Evolutionary conservation across 2,113 vertebrate genomes (phyloP).

Genomic region (Cyprinodon tularosa): DNA sequence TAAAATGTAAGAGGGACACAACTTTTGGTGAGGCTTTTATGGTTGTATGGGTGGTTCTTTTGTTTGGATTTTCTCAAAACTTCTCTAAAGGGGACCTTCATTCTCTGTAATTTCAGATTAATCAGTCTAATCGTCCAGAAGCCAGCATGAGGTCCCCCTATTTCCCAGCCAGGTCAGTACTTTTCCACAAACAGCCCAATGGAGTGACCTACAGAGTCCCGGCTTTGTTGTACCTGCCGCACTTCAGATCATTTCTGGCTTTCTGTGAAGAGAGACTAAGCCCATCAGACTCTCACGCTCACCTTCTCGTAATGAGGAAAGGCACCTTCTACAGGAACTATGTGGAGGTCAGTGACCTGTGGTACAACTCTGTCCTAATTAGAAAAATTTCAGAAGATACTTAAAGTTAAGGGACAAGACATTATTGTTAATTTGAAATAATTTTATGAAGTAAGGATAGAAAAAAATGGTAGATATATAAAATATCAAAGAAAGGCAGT

Average conservation of each 20-base stretch:
- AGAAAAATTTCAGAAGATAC: not conserved
- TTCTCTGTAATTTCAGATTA: not conserved
- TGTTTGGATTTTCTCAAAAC: not conserved
- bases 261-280: conserved; percentile 93
- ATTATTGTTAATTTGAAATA: not conserved
- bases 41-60: not conserved
- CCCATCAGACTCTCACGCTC: conserved; percentile 86
- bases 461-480: not conserved
- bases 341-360: conserved; percentile 82
- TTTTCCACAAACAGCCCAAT: conserved; percentile 86
- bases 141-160: conserved; percentile 82
- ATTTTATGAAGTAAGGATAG: not conserved
- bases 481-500: not conserved
- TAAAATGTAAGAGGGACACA: not conserved
- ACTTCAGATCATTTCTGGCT: conserved; percentile 83
- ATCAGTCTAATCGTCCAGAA: conserved; percentile 14
- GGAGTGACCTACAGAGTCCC: conserved; percentile 93
- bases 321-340: conserved; percentile 84
- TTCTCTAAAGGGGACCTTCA: not conserved
- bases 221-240: conserved; percentile 84
- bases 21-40: not conserved
- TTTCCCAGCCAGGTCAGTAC: conserved; percentile 84
- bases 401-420: not conserved
- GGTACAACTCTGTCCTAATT: not conserved
- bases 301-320: conserved; percentile 88